These are phyloP conservation scores for Porites rus DNA, from an alignment of 92 coral and sea anemone genomes.

Conservation along the genomic window DNA sequence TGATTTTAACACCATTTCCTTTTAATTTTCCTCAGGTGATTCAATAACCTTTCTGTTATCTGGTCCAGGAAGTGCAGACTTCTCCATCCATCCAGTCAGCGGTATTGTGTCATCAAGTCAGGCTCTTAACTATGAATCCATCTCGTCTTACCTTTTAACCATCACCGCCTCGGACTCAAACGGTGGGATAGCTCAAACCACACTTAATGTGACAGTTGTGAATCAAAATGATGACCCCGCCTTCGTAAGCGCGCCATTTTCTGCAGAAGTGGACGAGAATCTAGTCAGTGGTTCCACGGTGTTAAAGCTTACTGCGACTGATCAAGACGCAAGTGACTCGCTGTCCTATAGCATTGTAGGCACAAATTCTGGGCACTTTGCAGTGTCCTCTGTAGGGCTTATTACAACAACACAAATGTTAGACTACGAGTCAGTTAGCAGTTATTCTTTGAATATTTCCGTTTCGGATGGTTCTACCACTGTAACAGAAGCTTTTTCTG, in stretches of 20 bases:
- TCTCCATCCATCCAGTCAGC: slow-evolving; percentile 41
- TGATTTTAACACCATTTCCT: background rate
- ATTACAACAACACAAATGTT: slow-evolving; percentile 47
- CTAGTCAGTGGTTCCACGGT: slow-evolving; percentile 43
- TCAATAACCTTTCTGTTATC: slow-evolving; percentile 29
- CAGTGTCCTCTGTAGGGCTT: slow-evolving; percentile 45
- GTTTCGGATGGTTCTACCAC: slow-evolving; percentile 45
- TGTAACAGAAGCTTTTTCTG: slow-evolving; percentile 42
- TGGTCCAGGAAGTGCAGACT: slow-evolving; percentile 55
- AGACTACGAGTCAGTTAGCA: slow-evolving; percentile 45
- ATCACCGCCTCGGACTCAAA: slow-evolving; percentile 49
- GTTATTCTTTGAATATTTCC: slow-evolving; percentile 44
- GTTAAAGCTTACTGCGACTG: slow-evolving; percentile 57
- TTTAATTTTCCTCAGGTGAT: slow-evolving; percentile 34
- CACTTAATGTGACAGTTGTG: slow-evolving; percentile 43
- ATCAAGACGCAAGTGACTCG: slow-evolving; percentile 45
- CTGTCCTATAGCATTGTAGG: slow-evolving; percentile 47
- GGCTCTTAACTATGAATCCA: slow-evolving; percentile 49
- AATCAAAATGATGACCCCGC: slow-evolving; percentile 62
- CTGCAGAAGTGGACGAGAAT: slow-evolving; percentile 57
- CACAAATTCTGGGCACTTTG: slow-evolving; percentile 42
- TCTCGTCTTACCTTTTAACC: slow-evolving; percentile 39
- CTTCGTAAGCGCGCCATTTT: slow-evolving; percentile 58
- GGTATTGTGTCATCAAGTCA: slow-evolving; percentile 45
- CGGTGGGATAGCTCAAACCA: slow-evolving; percentile 37